phyloP scores from a whole-genome alignment of 2,888 invertebrate species.

The Aspidiotus destructor region DNA sequence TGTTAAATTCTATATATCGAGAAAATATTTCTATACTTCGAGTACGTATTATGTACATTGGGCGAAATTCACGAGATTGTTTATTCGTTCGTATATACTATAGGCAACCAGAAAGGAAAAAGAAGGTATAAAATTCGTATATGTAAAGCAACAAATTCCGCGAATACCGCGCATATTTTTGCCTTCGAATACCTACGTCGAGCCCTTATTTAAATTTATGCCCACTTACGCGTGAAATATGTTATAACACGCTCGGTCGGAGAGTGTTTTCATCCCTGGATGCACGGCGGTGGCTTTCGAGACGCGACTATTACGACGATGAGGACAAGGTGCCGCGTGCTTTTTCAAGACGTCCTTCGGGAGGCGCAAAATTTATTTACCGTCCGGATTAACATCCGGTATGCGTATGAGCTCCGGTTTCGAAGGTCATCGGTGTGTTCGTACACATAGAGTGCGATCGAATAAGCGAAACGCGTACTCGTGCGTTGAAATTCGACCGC shows the following conservation, averaged over 20 bases:
- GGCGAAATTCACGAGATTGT: background rate
- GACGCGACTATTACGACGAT: too few relatives aligned
- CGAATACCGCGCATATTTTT: conserved; percentile 2
- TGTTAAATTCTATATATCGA: background rate
- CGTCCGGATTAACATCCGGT: too few relatives aligned
- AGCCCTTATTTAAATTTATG: conserved; percentile 17
- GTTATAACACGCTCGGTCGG: conserved; percentile 13
- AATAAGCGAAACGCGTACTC: too few relatives aligned
- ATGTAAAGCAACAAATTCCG: background rate
- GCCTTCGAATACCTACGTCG: conserved; percentile 1
- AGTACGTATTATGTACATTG: too few relatives aligned
- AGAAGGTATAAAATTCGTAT: conserved; percentile 4
- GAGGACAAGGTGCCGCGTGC: too few relatives aligned
- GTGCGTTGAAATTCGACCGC: too few relatives aligned
- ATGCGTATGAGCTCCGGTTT: too few relatives aligned
- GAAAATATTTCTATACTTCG: background rate
- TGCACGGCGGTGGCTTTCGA: too few relatives aligned
- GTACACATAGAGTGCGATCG: too few relatives aligned
- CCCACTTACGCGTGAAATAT: conserved; percentile 6
- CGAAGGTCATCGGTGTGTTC: too few relatives aligned
- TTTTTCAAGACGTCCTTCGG: too few relatives aligned
- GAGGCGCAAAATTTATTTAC: too few relatives aligned
- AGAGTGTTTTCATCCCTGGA: conserved; percentile 2
- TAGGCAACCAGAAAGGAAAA: background rate
- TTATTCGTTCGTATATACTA: background rate